Base-by-base conservation (phyloP, 2,113 vertebrate species). In the Microtus richardsoni region DNA sequence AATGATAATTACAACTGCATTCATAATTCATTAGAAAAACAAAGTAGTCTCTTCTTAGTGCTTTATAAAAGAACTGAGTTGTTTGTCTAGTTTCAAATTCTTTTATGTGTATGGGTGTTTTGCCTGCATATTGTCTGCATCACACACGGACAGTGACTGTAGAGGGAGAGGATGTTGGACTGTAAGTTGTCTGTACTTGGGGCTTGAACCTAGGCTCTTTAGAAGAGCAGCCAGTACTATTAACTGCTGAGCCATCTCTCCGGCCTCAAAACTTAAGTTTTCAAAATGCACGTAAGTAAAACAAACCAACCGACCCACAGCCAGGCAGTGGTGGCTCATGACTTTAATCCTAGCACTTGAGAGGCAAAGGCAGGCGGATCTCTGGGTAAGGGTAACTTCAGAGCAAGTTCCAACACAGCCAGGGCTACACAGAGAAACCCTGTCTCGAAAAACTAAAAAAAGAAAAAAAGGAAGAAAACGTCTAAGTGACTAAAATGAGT, bases 11-110 rank as follows among this genome's bases (percentile, higher is more conserved):
- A 68, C 5, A 91, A 49, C 73, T 82, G 3, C 47, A 58, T 68
- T 94, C 30, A n/a, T 6, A 22, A 60, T 78, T 95, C 70, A 74
- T 41, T 41, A 74, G 54, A 75, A 92, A 94, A 78, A 91, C 77
- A 36, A 68, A 0, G 52, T 17, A 36, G 26, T 36, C 47, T 88
- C 52, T 84, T n/a, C 44, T 39, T 11, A 88, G 47, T 44, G 47
- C 54, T 80, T 90, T 44, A 62, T 70, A 21, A 84, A 87, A 87
- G 17, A 78, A 83, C 58, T 58, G 58, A 58, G 58, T 58, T 58
- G 6, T 58, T 17, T 49, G 36, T 80, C 44, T 78, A 28, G 33
- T 82, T 60, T 83, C 39, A 39, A 16, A 10, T 39, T 54, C 44
- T 26, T 44, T 41, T 84, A 84, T 44, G 39, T 30, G 60, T 64